Evolutionary conservation across 2,888 invertebrate species (phyloP), one percentile per base, ranked within the genome.

Genomic region (Idaea dimidiata): DNA sequence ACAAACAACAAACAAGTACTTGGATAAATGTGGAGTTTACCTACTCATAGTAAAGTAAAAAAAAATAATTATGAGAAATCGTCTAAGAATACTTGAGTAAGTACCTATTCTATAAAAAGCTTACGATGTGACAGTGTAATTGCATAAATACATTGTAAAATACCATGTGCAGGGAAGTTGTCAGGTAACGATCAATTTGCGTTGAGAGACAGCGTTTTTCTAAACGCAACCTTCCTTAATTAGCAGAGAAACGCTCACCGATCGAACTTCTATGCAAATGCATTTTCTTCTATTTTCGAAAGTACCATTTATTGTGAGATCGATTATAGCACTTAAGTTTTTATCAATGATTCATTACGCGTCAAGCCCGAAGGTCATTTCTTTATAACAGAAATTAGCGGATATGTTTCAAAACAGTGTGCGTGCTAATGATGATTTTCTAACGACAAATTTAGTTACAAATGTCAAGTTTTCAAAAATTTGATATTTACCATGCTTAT

Each of bases 201-300:
- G 80, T 79, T 78, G 73, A 80, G 74, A 72, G 73, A 73, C 78
- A 70, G 66, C 73, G 76, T 79, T 81, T 83, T 80, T 83, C 82
- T 80, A 69, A 71, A 75, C 73, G 64, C 84, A 83, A 82, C 79
- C 82, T 85, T 83, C 85, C 89, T 82, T 91, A 90, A 88, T 88
- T 83, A 90, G 89, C 72, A 79, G 83, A 84, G 88, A 90, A 90
- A 89, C 81, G 75, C 73, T 70, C 69, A 72, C 43, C 74, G 78
- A 76, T 79, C 82, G 79, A 84, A 83, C 84, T 82, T 83, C 83
- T 88, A 88, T 86, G 86, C 84, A 83, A 88, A 85, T 86, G 76
- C 74, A 83, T 85, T 89, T 87, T 87, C 85, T 84, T 86, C 81
- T 80, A 81, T 86, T 83, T 88, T 85, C 85, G 84, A 86, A 87